These are phyloP conservation scores for Melanaphis sacchari DNA, from an alignment of 1,140 invertebrate species.

Conservation along the genomic window DNA sequence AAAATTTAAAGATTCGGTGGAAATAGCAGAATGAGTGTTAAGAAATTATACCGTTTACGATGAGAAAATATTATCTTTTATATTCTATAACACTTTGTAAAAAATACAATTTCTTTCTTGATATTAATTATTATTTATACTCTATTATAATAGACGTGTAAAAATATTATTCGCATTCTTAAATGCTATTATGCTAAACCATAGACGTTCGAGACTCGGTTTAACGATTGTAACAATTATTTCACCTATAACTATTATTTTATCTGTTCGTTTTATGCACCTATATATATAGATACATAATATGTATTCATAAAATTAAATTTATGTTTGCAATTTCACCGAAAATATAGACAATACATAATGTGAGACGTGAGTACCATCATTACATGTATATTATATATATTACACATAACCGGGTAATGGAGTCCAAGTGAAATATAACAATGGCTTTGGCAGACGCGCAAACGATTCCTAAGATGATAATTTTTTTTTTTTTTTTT, in stretches of 20 bases:
- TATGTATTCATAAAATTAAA: background rate
- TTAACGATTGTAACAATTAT: background rate
- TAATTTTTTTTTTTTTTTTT: slow-evolving; percentile 26
- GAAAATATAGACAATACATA: background rate
- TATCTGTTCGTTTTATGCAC: background rate
- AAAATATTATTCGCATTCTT: background rate
- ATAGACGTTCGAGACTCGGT: background rate
- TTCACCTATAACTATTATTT: background rate
- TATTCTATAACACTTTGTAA: background rate
- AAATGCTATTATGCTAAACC: background rate
- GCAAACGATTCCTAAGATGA: slow-evolving; percentile 44
- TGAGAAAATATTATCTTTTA: background rate
- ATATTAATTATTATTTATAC: background rate
- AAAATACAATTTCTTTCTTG: background rate
- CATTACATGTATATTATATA: slow-evolving; percentile 14
- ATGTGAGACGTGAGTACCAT: background rate
- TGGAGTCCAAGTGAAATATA: slow-evolving; percentile 52
- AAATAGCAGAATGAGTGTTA: background rate
- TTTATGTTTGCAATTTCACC: background rate
- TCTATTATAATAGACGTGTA: background rate
- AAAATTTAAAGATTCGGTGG: background rate
- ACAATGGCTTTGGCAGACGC: slow-evolving; percentile 54
- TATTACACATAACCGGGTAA: slow-evolving; percentile 18
- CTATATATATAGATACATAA: background rate
- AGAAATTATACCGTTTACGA: background rate